Evolutionary conservation across 2,113 vertebrate species (phyloP), one percentile per base, ranked within the genome.

Genomic region (Carettochelys insculpta): DNA sequence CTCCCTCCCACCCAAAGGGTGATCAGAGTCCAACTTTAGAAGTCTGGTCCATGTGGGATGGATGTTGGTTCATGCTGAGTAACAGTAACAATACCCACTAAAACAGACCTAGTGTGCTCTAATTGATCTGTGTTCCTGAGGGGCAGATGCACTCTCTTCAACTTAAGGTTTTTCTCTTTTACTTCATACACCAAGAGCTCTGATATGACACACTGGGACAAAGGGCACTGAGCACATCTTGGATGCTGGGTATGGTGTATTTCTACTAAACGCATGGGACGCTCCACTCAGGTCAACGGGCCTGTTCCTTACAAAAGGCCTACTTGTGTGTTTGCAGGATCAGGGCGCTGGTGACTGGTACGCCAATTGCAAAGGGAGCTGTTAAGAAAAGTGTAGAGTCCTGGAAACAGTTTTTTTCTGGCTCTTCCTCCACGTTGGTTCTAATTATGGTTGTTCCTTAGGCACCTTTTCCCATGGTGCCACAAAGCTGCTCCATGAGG

Each of bases 61-160:
- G 29, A 53, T 27, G 51, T 27, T 20, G 13, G 7, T 6, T 38
- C 51, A 52, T 53, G 16, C 34, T 20, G 54, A 16, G 51, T 29
- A 1, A n/a, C 11, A 1, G 5, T 48, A 45, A 73, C 58, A 89
- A n/a, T 50, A 9, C 50, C 45, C 50, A 76, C 48, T 58, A 1
- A 80, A 45, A 16, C 0, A 78, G 50, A 4, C 24, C 50, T 24
- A 68, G 9, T 13, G 12, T 41, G 48, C 20, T 27, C 27, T n/a
- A 65, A n/a, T 65, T 5, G 10, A 65, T 53, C 53, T 50, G 58
- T 68, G 31, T 43, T 82, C 9, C 3, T n/a, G 11, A 20, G 22
- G 6, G 3, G 24, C 53, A 1, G 1, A 11, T 9, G 0, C 11
- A n/a, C 61, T 65, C 17, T 38, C 20, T 34, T 38, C 17, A 3